phyloP scores from a whole-genome alignment of 2,797 vertebrate species.

The Mormyrus hasselquistii region DNA sequence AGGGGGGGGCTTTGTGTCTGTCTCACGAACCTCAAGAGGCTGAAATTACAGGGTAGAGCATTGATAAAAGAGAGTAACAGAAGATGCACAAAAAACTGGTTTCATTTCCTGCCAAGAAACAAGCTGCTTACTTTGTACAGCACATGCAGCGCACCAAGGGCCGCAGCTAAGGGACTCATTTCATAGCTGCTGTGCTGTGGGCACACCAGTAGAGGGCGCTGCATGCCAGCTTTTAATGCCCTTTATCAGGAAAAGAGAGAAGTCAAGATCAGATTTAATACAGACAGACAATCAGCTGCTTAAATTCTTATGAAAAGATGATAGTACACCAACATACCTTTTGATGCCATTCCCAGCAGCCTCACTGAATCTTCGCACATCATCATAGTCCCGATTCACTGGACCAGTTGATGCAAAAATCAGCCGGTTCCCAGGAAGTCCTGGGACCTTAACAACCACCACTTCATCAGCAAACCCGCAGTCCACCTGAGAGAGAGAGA shows the following conservation, averaged over 20 bases:
- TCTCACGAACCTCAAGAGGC: constrained; percentile 68
- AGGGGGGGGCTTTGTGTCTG: constrained; percentile 36
- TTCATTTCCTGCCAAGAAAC: not conserved
- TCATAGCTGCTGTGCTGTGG: constrained; percentile 58
- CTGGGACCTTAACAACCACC: constrained; percentile 59
- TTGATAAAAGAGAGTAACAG: not conserved
- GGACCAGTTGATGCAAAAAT: constrained; percentile 69
- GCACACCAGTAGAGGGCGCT: constrained; percentile 67
- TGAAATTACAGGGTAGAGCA: constrained; percentile 26
- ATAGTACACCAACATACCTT: constrained; percentile 44
- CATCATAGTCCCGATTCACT: constrained; percentile 70
- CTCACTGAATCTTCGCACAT: constrained; percentile 64
- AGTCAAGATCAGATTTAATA: not conserved
- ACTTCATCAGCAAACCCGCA: constrained; percentile 54
- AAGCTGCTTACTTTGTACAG: constrained; percentile 63
- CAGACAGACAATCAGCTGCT: not conserved
- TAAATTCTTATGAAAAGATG: not conserved
- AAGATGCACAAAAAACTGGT: not conserved
- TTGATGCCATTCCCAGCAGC: constrained; percentile 62
- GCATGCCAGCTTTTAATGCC: constrained; percentile 66
- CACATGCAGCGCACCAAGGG: constrained; percentile 65
- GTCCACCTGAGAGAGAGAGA: constrained; percentile 55
- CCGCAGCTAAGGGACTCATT: constrained; percentile 52
- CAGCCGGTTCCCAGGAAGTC: constrained; percentile 63
- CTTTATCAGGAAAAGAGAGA: constrained; percentile 36